Conservation (phyloP, 2,797 vertebrate genomes). For the Martes flavigula region DNA sequence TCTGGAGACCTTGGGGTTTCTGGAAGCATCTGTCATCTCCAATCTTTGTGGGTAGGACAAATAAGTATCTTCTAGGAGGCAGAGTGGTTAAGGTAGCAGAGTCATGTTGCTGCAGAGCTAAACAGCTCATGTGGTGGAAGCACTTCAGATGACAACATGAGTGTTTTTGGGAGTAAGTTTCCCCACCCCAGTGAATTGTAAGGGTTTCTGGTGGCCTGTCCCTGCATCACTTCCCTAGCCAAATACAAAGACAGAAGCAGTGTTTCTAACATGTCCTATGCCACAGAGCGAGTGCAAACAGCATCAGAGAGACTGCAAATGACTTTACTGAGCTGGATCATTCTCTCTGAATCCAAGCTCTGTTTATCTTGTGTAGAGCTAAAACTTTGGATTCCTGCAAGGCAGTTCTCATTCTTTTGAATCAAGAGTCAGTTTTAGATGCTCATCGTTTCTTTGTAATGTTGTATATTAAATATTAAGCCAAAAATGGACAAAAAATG, state of each 20-base stretch:
- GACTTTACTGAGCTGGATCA: neutral
- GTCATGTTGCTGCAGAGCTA: neutral
- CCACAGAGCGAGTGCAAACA: neutral
- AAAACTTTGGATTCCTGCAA: neutral
- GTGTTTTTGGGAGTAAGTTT: neutral
- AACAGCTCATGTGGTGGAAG: neutral
- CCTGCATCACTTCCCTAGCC: neutral
- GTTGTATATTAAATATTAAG: neutral
- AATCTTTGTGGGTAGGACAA: neutral
- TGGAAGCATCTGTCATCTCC: neutral
- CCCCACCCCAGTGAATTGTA: neutral
- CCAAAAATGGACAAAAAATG: neutral
- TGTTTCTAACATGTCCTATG: neutral
- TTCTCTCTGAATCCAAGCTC: neutral
- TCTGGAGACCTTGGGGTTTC: neutral
- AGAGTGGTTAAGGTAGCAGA: neutral
- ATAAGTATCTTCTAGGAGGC: neutral
- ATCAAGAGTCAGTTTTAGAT: conserved; percentile 22
- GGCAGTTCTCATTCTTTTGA: neutral
- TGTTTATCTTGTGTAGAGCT: neutral
- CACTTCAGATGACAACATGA: neutral
- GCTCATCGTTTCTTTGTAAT: neutral
- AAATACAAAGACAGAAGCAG: neutral
- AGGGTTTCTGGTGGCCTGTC: neutral
- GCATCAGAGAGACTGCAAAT: neutral